A percentile compares a stretch with the other conserved stretches of the same genome.
phyloP scores from a whole-genome alignment of 2,888 invertebrate species.

The Fragum sueziense region DNA sequence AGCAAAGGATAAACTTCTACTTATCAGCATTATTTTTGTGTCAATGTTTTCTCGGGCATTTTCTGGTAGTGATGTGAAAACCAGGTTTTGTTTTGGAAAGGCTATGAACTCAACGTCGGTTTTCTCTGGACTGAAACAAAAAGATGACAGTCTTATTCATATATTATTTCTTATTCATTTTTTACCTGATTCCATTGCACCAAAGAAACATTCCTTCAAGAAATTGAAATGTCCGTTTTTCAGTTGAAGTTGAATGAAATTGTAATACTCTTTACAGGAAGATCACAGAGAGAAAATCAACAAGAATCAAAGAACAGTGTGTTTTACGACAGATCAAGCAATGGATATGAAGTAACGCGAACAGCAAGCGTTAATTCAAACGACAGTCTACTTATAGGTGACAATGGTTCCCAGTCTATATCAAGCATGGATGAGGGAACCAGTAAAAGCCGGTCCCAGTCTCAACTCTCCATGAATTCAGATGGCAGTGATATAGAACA shows the following conservation, averaged over 20 bases:
- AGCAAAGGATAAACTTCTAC: neutral
- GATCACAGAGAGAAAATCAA: slow-evolving; percentile 23
- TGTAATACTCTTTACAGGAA: slow-evolving; percentile 31
- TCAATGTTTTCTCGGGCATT: no score
- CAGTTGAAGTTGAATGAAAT: no score
- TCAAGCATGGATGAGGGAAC: neutral
- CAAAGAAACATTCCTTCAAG: no score
- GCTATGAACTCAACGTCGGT: no score
- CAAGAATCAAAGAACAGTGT: slow-evolving; percentile 28
- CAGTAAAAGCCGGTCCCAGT: neutral
- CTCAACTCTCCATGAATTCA: slow-evolving; percentile 7
- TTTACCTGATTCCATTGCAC: no score
- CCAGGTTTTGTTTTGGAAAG: no score
- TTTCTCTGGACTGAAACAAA: no score
- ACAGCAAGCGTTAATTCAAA: slow-evolving; percentile 44
- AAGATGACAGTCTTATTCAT: no score
- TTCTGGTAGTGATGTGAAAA: no score
- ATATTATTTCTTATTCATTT: no score
- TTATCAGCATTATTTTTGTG: neutral
- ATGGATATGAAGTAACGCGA: slow-evolving; percentile 21
- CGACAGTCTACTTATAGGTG: slow-evolving; percentile 20
- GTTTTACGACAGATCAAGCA: slow-evolving; percentile 31
- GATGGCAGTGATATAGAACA: slow-evolving; percentile 12
- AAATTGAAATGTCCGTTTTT: no score
- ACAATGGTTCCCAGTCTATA: slow-evolving; percentile 2